These are phyloP conservation scores for Hypocryptadius cinnamomeus DNA, from an alignment of 2,113 vertebrate species.

Conservation along the genomic window DNA sequence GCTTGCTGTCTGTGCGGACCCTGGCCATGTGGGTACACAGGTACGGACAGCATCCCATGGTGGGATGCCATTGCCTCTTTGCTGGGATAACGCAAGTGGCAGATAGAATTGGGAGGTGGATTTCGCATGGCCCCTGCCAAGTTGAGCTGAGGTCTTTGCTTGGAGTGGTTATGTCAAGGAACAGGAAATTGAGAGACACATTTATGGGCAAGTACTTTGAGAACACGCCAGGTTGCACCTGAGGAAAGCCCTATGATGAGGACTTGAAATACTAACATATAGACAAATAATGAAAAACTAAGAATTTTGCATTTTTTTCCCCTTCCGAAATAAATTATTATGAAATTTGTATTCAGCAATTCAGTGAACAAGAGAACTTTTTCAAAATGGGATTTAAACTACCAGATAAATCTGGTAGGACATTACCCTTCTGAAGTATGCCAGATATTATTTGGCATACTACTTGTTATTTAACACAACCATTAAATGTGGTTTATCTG, in stretches of 20 bases:
- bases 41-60: accelerated
- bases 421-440: not conserved
- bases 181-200: not conserved
- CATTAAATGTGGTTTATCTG: conserved; percentile 30
- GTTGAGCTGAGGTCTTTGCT: not conserved
- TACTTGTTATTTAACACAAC: not conserved
- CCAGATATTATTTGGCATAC: not conserved
- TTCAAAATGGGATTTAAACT: not conserved
- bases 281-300: not conserved
- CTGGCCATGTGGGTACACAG: accelerated
- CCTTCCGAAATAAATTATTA: not conserved
- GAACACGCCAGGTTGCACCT: not conserved
- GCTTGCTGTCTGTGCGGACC: not conserved
- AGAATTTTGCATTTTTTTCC: not conserved
- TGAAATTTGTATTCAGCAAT: not conserved
- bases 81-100: not conserved
- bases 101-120: not conserved
- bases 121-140: not conserved
- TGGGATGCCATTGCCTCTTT: not conserved
- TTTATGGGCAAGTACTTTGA: not conserved
- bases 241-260: not conserved
- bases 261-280: not conserved
- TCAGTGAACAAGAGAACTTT: not conserved
- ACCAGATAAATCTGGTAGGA: not conserved
- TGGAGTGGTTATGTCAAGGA: not conserved